These are phyloP conservation scores for Helicoverpa assulta DNA, from an alignment of 2,888 invertebrate genomes.

Conservation along the genomic window DNA sequence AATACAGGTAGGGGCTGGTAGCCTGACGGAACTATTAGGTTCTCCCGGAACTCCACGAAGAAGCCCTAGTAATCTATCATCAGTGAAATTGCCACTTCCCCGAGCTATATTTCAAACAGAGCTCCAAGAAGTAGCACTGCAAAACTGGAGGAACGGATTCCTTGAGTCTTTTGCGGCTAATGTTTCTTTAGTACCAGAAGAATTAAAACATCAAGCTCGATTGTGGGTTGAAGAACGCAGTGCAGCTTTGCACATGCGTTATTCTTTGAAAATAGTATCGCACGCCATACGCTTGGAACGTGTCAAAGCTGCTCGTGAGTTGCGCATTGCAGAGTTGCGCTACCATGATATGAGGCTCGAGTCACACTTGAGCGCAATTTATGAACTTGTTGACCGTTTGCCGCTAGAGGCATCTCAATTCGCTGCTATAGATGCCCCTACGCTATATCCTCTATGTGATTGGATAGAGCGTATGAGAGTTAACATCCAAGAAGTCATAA, in stretches of 20 bases:
- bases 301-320: slow-evolving; percentile 71
- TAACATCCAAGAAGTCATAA: slow-evolving; percentile 67
- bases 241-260: slow-evolving; percentile 74
- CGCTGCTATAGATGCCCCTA: slow-evolving; percentile 69
- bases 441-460: slow-evolving; percentile 75
- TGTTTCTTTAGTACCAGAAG: slow-evolving; percentile 72
- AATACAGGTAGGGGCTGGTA: slow-evolving; percentile 21
- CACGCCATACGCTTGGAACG: slow-evolving; percentile 79
- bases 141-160: slow-evolving; percentile 82
- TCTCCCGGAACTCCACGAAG: slow-evolving; percentile 58
- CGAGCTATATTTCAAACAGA: slow-evolving; percentile 78
- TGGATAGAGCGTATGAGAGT: slow-evolving; percentile 72
- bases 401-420: slow-evolving; percentile 72
- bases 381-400: slow-evolving; percentile 69
- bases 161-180: slow-evolving; percentile 79
- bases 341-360: slow-evolving; percentile 76
- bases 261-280: slow-evolving; percentile 78
- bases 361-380: slow-evolving; percentile 78
- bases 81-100: slow-evolving; percentile 61
- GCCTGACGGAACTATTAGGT: slow-evolving; percentile 32
- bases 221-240: slow-evolving; percentile 78
- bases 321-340: slow-evolving; percentile 74
- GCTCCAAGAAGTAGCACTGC: slow-evolving; percentile 74
- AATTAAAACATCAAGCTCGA: slow-evolving; percentile 73
- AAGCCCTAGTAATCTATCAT: slow-evolving; percentile 11